Evolutionary conservation across 2,797 vertebrate species (phyloP).

Genomic region (Pteronotus mesoamericanus): DNA sequence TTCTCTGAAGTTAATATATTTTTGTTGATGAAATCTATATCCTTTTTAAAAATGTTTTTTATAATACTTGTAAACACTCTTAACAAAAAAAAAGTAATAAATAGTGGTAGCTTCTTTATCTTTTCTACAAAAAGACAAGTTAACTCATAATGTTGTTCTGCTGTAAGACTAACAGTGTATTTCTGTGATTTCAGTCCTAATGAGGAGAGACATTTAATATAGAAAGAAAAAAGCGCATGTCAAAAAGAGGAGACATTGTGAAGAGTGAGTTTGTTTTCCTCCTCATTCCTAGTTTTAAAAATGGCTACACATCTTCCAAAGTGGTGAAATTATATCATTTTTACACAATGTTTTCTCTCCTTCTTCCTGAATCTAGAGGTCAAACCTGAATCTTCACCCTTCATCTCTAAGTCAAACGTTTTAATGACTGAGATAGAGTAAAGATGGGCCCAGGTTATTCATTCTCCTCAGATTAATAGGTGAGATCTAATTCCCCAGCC

Average conservation of each 20-base stretch:
- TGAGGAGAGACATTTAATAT: background rate
- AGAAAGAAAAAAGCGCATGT: background rate
- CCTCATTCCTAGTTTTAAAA: background rate
- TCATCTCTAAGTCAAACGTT: too few relatives aligned
- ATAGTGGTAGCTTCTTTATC: background rate
- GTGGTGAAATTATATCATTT: background rate
- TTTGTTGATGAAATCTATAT: background rate
- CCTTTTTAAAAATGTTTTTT: background rate
- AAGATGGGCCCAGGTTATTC: background rate
- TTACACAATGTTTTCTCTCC: background rate
- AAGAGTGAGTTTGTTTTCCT: background rate
- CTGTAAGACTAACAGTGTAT: background rate
- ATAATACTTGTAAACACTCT: background rate
- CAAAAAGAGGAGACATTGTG: background rate
- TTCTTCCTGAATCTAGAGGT: background rate
- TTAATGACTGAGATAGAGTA: background rate
- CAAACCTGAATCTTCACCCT: too few relatives aligned
- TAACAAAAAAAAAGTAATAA: background rate
- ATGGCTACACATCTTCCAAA: background rate
- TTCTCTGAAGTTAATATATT: background rate
- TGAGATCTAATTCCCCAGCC: background rate
- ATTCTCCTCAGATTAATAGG: fast-evolving
- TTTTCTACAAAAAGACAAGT: background rate
- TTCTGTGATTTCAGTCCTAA: background rate
- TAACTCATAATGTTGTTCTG: background rate